Percentiles rank a stretch among this genome's conserved stretches.
phyloP scores from a whole-genome alignment of 2,888 invertebrate species.

The Mallateleia sp. region DNA sequence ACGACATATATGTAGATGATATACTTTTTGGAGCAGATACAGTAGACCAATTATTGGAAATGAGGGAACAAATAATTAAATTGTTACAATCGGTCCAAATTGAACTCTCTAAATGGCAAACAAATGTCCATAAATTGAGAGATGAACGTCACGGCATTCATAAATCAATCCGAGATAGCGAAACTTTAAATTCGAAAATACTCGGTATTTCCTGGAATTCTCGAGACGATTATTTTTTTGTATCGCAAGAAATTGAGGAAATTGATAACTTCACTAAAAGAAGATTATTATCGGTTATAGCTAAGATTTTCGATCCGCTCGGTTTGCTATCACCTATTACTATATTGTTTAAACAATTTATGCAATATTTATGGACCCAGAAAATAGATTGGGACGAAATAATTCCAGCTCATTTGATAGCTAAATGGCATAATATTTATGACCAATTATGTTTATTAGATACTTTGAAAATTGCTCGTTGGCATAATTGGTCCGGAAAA shows the following conservation, averaged over 20 bases:
- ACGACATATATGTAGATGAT: constrained; percentile 8
- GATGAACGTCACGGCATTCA: too few species aligned
- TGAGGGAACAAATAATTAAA: too few species aligned
- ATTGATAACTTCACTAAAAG: too few species aligned
- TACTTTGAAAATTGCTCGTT: neutral
- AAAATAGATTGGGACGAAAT: constrained; percentile 2
- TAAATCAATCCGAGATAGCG: too few species aligned
- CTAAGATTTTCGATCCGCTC: constrained; percentile 5
- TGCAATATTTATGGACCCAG: neutral
- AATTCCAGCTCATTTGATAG: neutral
- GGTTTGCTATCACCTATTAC: neutral
- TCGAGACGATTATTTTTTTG: neutral
- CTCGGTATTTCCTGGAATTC: neutral
- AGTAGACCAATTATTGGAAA: neutral
- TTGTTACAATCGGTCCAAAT: too few species aligned
- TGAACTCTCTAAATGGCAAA: too few species aligned
- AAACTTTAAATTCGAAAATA: neutral
- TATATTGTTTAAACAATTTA: neutral
- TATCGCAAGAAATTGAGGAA: too few species aligned
- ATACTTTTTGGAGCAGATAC: neutral
- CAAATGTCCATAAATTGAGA: too few species aligned
- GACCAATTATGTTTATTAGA: neutral
- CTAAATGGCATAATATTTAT: neutral
- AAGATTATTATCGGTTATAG: too few species aligned
- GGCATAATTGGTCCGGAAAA: neutral